Percentiles rank a stretch among this genome's conserved stretches.
Conservation (phyloP, 2,888 invertebrate species). For the Pseudolycoriella hygida region DNA sequence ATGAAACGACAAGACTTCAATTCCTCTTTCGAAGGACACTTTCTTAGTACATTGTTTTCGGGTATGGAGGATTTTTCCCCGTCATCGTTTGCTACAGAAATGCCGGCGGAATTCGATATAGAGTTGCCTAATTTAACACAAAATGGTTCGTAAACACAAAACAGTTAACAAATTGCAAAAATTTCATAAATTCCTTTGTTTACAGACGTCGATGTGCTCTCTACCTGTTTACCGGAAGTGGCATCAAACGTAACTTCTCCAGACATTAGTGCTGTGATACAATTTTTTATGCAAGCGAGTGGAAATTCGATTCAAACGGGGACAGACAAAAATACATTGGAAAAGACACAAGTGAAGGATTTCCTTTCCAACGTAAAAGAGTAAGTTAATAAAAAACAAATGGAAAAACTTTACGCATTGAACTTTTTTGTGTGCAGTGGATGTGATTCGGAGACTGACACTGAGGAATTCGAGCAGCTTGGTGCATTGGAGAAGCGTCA, state of each 20-base stretch:
- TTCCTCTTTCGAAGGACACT: slow-evolving; percentile 62
- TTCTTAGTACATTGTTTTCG: slow-evolving; percentile 70
- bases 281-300: slow-evolving; percentile 22
- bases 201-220: slow-evolving; percentile 42
- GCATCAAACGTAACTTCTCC: slow-evolving; percentile 44
- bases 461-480: slow-evolving; percentile 68
- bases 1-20: slow-evolving; percentile 61
- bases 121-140: slow-evolving; percentile 43
- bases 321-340: background rate
- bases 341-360: slow-evolving; percentile 25
- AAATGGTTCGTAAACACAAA: slow-evolving; percentile 11
- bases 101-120: slow-evolving; percentile 59
- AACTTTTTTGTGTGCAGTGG: slow-evolving; percentile 33
- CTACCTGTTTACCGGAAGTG: slow-evolving; percentile 46
- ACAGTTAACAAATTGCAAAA: background rate
- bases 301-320: background rate
- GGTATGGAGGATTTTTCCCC: slow-evolving; percentile 81
- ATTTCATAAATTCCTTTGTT: slow-evolving; percentile 4
- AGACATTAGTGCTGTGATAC: slow-evolving; percentile 49
- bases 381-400: slow-evolving; percentile 19
- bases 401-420: background rate
- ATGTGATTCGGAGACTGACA: slow-evolving; percentile 65
- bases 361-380: slow-evolving; percentile 32
- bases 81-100: slow-evolving; percentile 58
- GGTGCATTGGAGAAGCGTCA: slow-evolving; percentile 32